Evolutionary conservation across 2,888 invertebrate genomes (phyloP).

Genomic region (Drosophila yooni): DNA sequence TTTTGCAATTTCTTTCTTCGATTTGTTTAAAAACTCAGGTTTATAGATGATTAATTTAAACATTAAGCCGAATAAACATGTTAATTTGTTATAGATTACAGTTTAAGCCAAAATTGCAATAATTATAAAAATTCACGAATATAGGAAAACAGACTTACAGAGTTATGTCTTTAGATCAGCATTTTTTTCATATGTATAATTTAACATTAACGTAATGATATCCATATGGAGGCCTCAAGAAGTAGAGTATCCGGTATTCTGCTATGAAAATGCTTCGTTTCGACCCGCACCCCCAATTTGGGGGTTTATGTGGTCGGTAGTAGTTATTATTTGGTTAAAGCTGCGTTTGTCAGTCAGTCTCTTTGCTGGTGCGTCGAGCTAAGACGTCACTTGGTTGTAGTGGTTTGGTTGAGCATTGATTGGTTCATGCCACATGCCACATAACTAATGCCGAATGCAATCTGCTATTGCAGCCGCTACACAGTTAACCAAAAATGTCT

Average conservation of each 20-base stretch:
- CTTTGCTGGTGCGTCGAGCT: slow-evolving; percentile 51
- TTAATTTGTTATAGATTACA: not conserved
- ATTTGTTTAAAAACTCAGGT: not conserved
- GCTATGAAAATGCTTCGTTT: not conserved
- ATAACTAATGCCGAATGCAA: slow-evolving; percentile 52
- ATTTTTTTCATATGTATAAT: not conserved
- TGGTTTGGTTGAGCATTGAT: not conserved
- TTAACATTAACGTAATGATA: not conserved
- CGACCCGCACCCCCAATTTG: slow-evolving; percentile 3
- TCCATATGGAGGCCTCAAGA: not conserved
- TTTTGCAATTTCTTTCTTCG: too few relatives aligned
- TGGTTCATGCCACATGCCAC: not conserved
- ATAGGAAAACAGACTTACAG: not conserved
- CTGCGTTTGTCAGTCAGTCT: slow-evolving; percentile 51
- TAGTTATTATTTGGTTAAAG: slow-evolving; percentile 2
- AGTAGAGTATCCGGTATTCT: not conserved
- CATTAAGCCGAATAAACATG: not conserved
- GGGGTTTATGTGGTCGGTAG: not conserved
- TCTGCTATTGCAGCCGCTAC: slow-evolving; percentile 57
- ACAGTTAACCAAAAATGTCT: slow-evolving; percentile 53
- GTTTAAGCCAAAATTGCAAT: not conserved
- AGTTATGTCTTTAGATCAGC: not conserved
- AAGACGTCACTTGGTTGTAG: slow-evolving; percentile 48
- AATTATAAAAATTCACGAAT: not conserved
- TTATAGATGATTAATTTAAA: not conserved